A percentile compares a stretch with the other conserved stretches of the same genome.
Conservation (phyloP, 92 coral and sea anemone species). For the Porites rus region DNA sequence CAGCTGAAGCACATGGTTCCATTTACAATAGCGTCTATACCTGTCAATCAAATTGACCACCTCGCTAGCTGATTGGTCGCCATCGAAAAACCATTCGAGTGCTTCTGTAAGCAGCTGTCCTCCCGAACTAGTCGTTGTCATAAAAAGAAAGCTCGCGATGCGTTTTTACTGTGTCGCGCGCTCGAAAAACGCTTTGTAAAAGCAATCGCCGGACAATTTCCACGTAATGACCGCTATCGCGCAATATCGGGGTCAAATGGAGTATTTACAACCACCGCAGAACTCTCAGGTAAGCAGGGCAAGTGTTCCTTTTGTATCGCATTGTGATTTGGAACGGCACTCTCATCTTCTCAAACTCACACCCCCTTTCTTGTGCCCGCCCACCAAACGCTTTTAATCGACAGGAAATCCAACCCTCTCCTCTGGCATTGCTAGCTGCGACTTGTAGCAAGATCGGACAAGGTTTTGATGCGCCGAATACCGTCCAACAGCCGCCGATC, state of each 20-base stretch:
- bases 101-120: constrained; percentile 93
- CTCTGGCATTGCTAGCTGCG: constrained; percentile 99
- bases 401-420: constrained; percentile 99
- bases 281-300: constrained; percentile 77
- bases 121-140: constrained; percentile 82
- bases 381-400: constrained; percentile 96
- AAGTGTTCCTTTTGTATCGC: constrained; percentile 25
- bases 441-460: constrained; percentile 99
- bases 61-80: constrained; percentile 71
- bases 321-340: constrained; percentile 77
- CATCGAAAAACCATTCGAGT: constrained; percentile 74
- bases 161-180: constrained; percentile 53
- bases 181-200: constrained; percentile 58
- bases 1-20: constrained; percentile 81
- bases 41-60: constrained; percentile 75
- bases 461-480: constrained; percentile 72
- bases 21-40: constrained; percentile 46
- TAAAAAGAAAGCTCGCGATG: constrained; percentile 80
- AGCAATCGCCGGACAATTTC: constrained; percentile 32
- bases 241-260: constrained; percentile 78
- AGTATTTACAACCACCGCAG: constrained; percentile 88
- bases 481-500: constrained; percentile 74
- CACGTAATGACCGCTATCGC: constrained; percentile 87
- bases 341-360: constrained; percentile 79
- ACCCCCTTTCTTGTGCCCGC: constrained; percentile 99